Evolutionary conservation across 2,797 vertebrate species (phyloP), one percentile per base, ranked within the genome.

Genomic region (Aplochiton taeniatus): DNA sequence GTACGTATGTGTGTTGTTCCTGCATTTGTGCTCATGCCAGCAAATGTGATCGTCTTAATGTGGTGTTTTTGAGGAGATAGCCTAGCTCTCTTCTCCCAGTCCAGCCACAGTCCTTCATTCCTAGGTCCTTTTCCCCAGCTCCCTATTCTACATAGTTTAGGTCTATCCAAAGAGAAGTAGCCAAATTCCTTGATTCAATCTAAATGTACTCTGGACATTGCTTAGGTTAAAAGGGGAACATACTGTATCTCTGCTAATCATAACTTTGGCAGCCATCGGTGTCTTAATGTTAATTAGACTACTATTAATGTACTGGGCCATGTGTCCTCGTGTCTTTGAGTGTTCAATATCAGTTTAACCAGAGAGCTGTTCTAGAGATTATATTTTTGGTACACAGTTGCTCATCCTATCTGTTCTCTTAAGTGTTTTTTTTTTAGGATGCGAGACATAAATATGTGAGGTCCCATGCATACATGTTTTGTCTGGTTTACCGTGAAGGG

Each of bases 11-110:
- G 14, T 19, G 1, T 8, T n/a, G 51, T 19, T 11, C 18, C 17
- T 54, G 18, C 19, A 18, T 53, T 4, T 19, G 52, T 53, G 10
- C 52, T 7, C 19, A 9, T 11, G 52, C 11, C 7, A 4, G 5
- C 4, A n/a, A 16, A 16, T 16, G 31, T 10, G 10, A 16, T 9
- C n/a, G 58, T 48, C 17, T 48, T 12, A 48, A 4, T 12, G 45
- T 17, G 14, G 45, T 8, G 8, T 19, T 12, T 44, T 43, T 55
- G 51, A 41, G 43, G 57, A 59, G 71, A 73, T 75, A 68, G 66
- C 8, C 16, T 41, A 14, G 4, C 55, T 57, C 55, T 57, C 11
- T 41, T 44, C 55, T n/a, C n/a, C n/a, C n/a, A n/a, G n/a, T n/a
- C n/a, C n/a, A n/a, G n/a, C n/a, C n/a, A n/a, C n/a, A n/a, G n/a